These are phyloP conservation scores for Plutomurus gul DNA, from an alignment of 1,140 invertebrate genomes.

Conservation along the genomic window DNA sequence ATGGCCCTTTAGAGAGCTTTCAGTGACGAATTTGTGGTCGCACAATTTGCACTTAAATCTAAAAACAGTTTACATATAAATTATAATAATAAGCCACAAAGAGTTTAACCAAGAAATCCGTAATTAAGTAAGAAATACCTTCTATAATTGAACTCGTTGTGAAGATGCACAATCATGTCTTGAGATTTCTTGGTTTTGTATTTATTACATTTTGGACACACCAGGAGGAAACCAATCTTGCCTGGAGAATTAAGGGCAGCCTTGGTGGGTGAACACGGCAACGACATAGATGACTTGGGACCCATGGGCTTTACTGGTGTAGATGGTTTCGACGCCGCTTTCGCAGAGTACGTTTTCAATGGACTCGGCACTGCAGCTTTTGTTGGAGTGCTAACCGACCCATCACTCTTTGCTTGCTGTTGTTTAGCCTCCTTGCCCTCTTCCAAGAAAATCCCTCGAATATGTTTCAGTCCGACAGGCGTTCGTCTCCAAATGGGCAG, in stretches of 20 bases:
- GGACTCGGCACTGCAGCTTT: conserved; percentile 34
- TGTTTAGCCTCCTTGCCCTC: conserved; percentile 57
- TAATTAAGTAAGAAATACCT: conserved; percentile 56
- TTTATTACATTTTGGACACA: conserved; percentile 63
- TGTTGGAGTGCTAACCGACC: conserved; percentile 50
- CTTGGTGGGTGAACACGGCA: too few species aligned
- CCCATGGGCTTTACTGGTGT: too few species aligned
- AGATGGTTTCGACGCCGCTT: not conserved
- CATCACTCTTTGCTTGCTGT: not conserved
- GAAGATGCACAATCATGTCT: conserved; percentile 64
- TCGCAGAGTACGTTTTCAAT: not conserved
- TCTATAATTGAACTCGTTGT: conserved; percentile 62
- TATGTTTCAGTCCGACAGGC: conserved; percentile 64
- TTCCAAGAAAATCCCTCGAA: conserved; percentile 65
- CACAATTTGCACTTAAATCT: conserved; percentile 44
- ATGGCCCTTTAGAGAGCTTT: conserved; percentile 44
- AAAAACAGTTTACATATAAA: not conserved
- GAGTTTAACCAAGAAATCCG: not conserved
- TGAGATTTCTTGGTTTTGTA: conserved; percentile 62
- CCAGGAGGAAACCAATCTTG: conserved; percentile 55
- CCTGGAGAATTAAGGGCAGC: not conserved
- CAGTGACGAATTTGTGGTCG: conserved; percentile 25
- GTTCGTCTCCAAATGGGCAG: conserved; percentile 66
- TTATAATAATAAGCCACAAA: not conserved
- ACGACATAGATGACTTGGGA: too few species aligned